Percentiles rank a stretch among this genome's conserved stretches.
phyloP scores from a whole-genome alignment of 37 sponge, comb jelly and placozoan genomes.

The Chondrosia reniformis region DNA sequence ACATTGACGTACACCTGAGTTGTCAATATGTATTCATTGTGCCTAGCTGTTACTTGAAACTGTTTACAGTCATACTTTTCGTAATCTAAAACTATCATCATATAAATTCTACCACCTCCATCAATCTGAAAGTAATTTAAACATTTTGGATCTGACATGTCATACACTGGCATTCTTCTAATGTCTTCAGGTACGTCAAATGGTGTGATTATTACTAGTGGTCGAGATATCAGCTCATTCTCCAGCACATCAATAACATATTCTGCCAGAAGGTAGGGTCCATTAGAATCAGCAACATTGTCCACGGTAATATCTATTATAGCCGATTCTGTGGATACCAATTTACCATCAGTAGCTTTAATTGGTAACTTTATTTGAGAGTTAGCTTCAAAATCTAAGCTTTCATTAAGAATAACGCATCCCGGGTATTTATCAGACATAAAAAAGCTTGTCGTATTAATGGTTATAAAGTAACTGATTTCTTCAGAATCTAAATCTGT shows the following conservation, averaged over 20 bases:
- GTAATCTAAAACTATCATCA: conserved; percentile 38
- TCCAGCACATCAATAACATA: too few relatives aligned
- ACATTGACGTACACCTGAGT: neutral
- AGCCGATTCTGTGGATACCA: neutral
- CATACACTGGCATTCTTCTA: too few relatives aligned
- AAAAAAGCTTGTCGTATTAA: neutral
- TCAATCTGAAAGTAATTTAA: conserved; percentile 23
- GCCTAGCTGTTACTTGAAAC: neutral
- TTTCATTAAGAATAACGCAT: neutral
- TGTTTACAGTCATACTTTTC: conserved; percentile 8
- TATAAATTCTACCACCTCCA: conserved; percentile 27
- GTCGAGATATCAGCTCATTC: too few relatives aligned
- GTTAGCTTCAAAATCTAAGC: neutral
- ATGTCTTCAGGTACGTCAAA: too few relatives aligned
- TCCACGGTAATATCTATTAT: neutral
- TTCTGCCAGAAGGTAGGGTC: too few relatives aligned
- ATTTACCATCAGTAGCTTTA: neutral
- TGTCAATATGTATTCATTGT: neutral
- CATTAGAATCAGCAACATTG: neutral
- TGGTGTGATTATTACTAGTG: too few relatives aligned
- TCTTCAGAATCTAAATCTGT: neutral
- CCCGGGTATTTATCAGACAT: neutral
- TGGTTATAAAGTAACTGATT: neutral
- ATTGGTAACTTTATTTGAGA: neutral
- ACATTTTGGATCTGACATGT: neutral